Base-by-base conservation (phyloP, 2,797 vertebrate species). In the Chelon labrosus region DNA sequence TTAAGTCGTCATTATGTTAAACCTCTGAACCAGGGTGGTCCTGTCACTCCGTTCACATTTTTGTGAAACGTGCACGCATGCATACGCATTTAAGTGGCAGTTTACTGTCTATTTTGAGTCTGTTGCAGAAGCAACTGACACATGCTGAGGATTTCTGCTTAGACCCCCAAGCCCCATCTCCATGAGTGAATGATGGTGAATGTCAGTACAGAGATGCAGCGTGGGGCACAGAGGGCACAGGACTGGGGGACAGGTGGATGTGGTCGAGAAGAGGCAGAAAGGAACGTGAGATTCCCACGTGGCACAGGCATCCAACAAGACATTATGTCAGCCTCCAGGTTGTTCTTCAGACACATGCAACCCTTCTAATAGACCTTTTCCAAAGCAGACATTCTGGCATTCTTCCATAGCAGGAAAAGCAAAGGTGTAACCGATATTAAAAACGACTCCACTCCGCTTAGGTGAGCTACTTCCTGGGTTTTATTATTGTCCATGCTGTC, bases 31-130 rank as follows among this genome's bases (percentile, higher is more conserved):
- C 88, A 79, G 74, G 83, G 87, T 90, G 90, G 86, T 89, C 79
- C 88, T 59, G 76, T 64, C 78, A 66, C 64, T 77, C 79, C 63
- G 27, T 69, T 55, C 73, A 72, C 74, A 82, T 75, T 82, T 89
- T 83, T 84, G 53, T 49, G 58, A 55, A 53, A 81, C 68, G 63
- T 38, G 27, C 54, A 58, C 27, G 55, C 47, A 65, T 35, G 59
- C 55, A 60, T 44, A 58, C 59, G 50, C 62, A 58, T 60, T 71
- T 60, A 60, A 78, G 85, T 54, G 63, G 72, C 77, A 71, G 55
- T 88, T 83, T 85, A 75, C 61, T 7, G 37, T 83, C 89, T 93
- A 92, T 93, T 93, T 91, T 79, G 62, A 85, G 90, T 64, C n/a
- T 5, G 64, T 86, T 0, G 62, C 86, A 75, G 76, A 52, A 75